Base-by-base conservation (phyloP, 2,113 vertebrate genomes). In the Rhizomys pruinosus region DNA sequence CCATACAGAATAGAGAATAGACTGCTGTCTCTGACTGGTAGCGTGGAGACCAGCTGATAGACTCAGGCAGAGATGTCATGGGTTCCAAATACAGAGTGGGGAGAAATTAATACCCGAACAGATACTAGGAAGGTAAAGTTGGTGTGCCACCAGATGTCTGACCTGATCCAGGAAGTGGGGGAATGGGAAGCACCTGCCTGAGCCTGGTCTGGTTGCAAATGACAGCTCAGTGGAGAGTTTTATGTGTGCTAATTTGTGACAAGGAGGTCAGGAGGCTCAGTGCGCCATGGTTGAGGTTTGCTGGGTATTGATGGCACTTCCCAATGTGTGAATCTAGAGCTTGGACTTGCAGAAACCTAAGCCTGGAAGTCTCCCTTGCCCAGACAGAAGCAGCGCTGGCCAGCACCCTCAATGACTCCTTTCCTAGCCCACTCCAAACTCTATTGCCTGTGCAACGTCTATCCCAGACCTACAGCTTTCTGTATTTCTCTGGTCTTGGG, bases 401-500 rank as follows among this genome's bases (percentile, higher is more conserved):
- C n/a, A n/a, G n/a, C n/a, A 1, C 77, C 27, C 12, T 0, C 32
- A 5, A 11, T 27, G 37, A 2, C 9, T 0, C 20, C 39, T 57
- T 9, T 0, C 17, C 68, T 1, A 23, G 25, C 2, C 34, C 61
- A 17, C 47, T 55, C 22, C 9, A 27, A 76, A 29, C 8, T 29
- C 8, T 6, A 11, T 8, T 8, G 15, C 1, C 37, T 42, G 0
- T 19, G 27, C 0, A 12, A 47, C 1, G 7, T n/a, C n/a, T 32
- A 86, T 20, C 32, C n/a, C 39, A 68, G 13, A 3, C 3, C 47
- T 11, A 19, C n/a, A 25, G 25, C 25, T 84, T 64, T 37, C 20
- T 73, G 59, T 42, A 1, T 52, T 23, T 78, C 71, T 76, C 20
- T 69, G 47, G 22, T n/a, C 29, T 71, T 42, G 27, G 47, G 1